phyloP scores from a whole-genome alignment of 2,888 invertebrate species.

The Eupithecia abbreviata region DNA sequence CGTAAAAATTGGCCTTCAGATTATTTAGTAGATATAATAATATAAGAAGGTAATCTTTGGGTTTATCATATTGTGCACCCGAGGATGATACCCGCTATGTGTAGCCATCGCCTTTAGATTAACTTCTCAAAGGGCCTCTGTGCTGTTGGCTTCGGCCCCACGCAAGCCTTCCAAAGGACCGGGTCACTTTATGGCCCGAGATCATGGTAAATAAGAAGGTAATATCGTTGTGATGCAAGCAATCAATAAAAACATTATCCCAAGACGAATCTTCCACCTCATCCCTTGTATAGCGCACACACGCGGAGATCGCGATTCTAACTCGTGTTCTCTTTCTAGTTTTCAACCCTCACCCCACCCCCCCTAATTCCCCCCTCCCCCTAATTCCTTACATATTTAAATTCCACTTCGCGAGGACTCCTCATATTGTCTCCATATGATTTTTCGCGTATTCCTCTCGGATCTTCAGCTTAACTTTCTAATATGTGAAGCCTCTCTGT shows the following conservation, averaged over 20 bases:
- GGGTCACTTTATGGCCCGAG: too few relatives aligned
- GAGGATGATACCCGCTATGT: too few relatives aligned
- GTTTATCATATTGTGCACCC: too few relatives aligned
- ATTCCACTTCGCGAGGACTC: constrained; percentile 79
- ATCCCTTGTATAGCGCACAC: constrained; percentile 44
- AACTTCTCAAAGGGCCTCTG: too few relatives aligned
- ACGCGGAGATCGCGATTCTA: constrained; percentile 78
- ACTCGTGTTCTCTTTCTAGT: constrained; percentile 84
- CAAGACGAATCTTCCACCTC: constrained; percentile 58
- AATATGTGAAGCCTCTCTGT: constrained; percentile 38
- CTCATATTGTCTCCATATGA: constrained; percentile 80
- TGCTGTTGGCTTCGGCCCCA: too few relatives aligned
- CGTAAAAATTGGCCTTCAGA: too few relatives aligned
- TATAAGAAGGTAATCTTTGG: too few relatives aligned
- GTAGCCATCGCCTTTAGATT: too few relatives aligned
- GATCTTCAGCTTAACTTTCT: constrained; percentile 44
- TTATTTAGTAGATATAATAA: too few relatives aligned
- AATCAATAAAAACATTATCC: constrained; percentile 50
- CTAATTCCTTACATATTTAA: constrained; percentile 85
- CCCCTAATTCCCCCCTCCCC: constrained; percentile 63
- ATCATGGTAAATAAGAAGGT: too few relatives aligned
- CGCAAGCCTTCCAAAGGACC: too few relatives aligned
- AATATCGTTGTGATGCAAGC: neutral
- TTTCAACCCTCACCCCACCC: constrained; percentile 68
- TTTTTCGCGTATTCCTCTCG: constrained; percentile 63